Percentiles rank a stretch among this genome's conserved stretches.
phyloP scores from a whole-genome alignment of 1,140 invertebrate species.

The Eurytemora carolleeae region DNA sequence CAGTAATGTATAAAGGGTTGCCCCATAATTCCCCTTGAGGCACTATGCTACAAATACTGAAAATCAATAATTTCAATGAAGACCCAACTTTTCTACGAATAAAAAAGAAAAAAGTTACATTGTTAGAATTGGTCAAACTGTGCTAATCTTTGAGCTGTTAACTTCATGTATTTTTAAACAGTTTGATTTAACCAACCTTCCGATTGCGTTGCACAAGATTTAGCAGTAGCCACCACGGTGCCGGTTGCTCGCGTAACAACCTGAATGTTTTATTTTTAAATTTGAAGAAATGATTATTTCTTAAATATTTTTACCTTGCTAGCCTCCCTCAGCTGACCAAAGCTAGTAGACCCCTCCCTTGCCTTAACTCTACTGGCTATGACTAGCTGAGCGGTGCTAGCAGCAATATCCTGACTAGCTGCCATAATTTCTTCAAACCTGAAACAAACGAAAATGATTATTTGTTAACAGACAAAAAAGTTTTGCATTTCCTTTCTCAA shows the following conservation, averaged over 20 bases:
- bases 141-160: too few relatives aligned
- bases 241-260: constrained; percentile 72
- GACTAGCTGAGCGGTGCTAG: constrained; percentile 86
- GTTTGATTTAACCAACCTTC: constrained; percentile 49
- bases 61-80: too few relatives aligned
- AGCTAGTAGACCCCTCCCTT: not conserved
- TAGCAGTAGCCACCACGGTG: constrained; percentile 74
- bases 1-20: too few relatives aligned
- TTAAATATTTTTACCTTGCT: not conserved
- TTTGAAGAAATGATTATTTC: not conserved
- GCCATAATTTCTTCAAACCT: constrained; percentile 85
- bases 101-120: too few relatives aligned
- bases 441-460: too few relatives aligned
- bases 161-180: not conserved
- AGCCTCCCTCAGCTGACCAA: not conserved
- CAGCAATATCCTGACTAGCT: constrained; percentile 89
- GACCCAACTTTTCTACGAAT: too few relatives aligned
- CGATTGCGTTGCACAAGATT: constrained; percentile 60
- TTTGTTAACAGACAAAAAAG: too few relatives aligned
- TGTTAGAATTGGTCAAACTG: too few relatives aligned
- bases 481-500: too few relatives aligned
- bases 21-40: too few relatives aligned
- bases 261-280: constrained; percentile 33
- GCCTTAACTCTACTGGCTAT: constrained; percentile 73
- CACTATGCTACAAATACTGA: too few relatives aligned